Evolutionary conservation across 2,113 vertebrate genomes (phyloP), one percentile per base, ranked within the genome.

Genomic region (Python bivittatus): DNA sequence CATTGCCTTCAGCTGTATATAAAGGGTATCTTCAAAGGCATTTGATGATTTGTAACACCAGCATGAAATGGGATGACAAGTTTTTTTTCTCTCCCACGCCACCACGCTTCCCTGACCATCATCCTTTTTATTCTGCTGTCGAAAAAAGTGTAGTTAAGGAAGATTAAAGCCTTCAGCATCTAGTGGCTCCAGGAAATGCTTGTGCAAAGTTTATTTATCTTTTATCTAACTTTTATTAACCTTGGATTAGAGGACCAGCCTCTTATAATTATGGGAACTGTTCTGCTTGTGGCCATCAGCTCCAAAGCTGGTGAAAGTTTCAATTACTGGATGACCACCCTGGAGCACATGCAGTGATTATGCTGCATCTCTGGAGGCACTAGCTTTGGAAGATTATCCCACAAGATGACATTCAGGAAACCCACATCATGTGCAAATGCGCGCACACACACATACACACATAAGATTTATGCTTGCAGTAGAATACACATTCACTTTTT

Each of bases 311-410:
- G 97, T 95, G 96, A 97, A 97, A 98, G 97, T 97, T 97, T 96
- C 98, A 98, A 97, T 97, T 97, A 97, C 95, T 95, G 96, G 95
- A 96, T 98, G 98, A 97, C 98, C 98, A 98, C 97, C 97, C 95
- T 0, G 92, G 97, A 97, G 95, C 95, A 93, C 93, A 96, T 96
- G 96, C 92, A 96, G 95, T 95, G 93, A 96, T 94, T 93, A 94
- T 97, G 96, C 95, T 96, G 85, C 97, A 96, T 97, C 96, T 97
- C 97, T 96, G 87, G 96, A 96, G 97, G 94, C 95, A 95, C 93
- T 95, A 95, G 96, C 96, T 97, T 95, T 91, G 93, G 96, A 96
- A 94, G 54, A 96, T 97, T 97, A 96, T 97, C 95, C 96, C 93
- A 38, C 95, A 97, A 97, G 95, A 97, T 93, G 96, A 96, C 96